These are phyloP conservation scores for Grallaria varia DNA, from an alignment of 2,113 vertebrate genomes.

Conservation along the genomic window DNA sequence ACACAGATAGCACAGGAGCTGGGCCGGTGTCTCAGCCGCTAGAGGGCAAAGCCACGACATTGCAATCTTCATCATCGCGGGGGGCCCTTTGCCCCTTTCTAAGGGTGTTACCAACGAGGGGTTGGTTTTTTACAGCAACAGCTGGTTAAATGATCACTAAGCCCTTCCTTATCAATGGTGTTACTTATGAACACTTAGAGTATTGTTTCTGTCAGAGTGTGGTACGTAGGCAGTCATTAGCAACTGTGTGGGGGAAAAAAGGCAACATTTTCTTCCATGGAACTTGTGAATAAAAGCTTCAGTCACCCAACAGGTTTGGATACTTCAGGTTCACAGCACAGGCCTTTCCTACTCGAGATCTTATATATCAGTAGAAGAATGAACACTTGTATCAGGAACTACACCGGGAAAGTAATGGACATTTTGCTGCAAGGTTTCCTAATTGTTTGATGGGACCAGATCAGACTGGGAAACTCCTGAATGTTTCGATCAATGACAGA, in stretches of 20 bases:
- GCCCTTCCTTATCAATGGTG: background rate
- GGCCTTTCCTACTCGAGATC: background rate
- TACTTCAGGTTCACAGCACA: background rate
- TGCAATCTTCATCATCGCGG: background rate
- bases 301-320: background rate
- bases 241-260: background rate
- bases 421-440: background rate
- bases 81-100: background rate
- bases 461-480: background rate
- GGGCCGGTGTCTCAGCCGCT: background rate
- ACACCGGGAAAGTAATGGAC: fast-evolving
- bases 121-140: background rate
- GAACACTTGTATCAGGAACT: background rate
- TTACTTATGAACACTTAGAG: background rate
- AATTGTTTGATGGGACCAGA: background rate
- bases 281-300: background rate
- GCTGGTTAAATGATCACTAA: background rate
- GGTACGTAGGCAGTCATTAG: background rate
- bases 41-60: constrained; percentile 28
- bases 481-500: background rate
- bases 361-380: background rate
- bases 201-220: background rate
- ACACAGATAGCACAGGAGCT: background rate
- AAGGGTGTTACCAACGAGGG: background rate
- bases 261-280: background rate